phyloP scores from a whole-genome alignment of 2,888 invertebrate genomes.

The Pinctada fucata region DNA sequence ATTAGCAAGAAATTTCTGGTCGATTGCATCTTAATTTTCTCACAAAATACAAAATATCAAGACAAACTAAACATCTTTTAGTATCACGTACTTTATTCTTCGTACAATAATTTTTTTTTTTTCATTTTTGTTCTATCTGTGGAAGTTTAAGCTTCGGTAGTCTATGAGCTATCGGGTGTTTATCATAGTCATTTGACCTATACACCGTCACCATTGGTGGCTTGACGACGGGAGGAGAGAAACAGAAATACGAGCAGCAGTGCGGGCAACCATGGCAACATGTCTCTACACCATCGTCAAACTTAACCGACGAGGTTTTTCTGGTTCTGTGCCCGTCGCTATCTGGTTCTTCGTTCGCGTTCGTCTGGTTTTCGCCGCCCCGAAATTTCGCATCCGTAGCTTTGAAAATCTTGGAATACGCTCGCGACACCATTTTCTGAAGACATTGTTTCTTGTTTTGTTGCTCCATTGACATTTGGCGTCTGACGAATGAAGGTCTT shows the following conservation, averaged over 20 bases:
- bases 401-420: background rate
- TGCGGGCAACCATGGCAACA: background rate
- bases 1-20: too few relatives aligned
- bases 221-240: background rate
- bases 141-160: conserved; percentile 25
- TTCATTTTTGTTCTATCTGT: too few relatives aligned
- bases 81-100: too few relatives aligned
- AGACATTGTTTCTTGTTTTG: background rate
- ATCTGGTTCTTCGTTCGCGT: background rate
- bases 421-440: background rate
- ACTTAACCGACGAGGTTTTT: too few relatives aligned
- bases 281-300: too few relatives aligned
- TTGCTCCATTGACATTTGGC: background rate
- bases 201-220: background rate
- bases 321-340: background rate
- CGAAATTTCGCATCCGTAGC: background rate
- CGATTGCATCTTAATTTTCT: too few relatives aligned
- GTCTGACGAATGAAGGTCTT: conserved; percentile 5
- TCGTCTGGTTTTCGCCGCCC: too few relatives aligned
- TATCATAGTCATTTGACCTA: background rate
- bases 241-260: conserved; percentile 4
- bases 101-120: too few relatives aligned
- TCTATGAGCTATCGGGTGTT: conserved; percentile 10
- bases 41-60: too few relatives aligned
- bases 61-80: too few relatives aligned